Percentiles rank a stretch among this genome's conserved stretches.
phyloP scores from a whole-genome alignment of 2,888 invertebrate genomes.

The Noctua comes region DNA sequence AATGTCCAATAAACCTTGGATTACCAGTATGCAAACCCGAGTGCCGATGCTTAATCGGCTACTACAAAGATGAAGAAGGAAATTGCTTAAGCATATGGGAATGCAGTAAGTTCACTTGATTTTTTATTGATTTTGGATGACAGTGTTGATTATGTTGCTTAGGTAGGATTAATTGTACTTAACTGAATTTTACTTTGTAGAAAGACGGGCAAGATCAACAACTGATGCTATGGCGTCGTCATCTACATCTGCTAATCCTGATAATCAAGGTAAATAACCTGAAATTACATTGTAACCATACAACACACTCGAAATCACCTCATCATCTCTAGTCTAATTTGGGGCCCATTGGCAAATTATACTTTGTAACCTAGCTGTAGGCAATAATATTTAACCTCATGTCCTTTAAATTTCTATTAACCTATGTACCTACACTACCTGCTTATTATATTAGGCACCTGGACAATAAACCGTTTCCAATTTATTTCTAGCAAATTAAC shows the following conservation, averaged over 20 bases:
- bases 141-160: neutral
- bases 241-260: neutral
- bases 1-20: constrained; percentile 1
- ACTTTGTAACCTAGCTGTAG: no score
- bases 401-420: no score
- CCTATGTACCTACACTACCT: no score
- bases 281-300: neutral
- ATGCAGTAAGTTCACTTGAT: constrained; percentile 59
- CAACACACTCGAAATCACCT: neutral
- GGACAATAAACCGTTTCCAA: neutral
- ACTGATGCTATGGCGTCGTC: neutral
- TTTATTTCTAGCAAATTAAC: neutral
- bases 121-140: neutral
- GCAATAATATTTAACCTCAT: no score
- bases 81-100: constrained; percentile 58
- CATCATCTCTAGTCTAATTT: neutral
- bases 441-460: neutral
- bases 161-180: neutral
- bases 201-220: constrained; percentile 11
- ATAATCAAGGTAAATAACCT: constrained; percentile 20
- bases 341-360: no score
- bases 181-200: constrained; percentile 9
- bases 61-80: constrained; percentile 60
- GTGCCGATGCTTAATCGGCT: constrained; percentile 64
- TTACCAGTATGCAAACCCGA: constrained; percentile 50